A percentile compares a stretch with the other conserved stretches of the same genome.
These are phyloP conservation scores for Sylvia atricapilla DNA, from an alignment of 2,113 vertebrate genomes.

Conservation along the genomic window DNA sequence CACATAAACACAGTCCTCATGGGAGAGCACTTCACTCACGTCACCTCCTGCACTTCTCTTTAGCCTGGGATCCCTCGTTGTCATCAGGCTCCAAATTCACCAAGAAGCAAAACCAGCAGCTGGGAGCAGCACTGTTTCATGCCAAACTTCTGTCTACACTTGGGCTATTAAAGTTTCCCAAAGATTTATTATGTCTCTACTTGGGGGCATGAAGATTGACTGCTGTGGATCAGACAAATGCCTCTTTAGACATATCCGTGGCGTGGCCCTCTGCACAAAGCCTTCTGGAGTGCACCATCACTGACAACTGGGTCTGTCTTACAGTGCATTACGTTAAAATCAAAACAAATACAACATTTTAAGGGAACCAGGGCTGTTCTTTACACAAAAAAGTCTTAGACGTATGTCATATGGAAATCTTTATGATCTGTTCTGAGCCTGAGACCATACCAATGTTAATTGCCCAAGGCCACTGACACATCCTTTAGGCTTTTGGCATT, in stretches of 20 bases:
- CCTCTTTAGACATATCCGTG: neutral
- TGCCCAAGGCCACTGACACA: neutral
- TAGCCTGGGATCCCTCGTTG: neutral
- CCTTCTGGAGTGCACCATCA: neutral
- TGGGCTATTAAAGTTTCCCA: neutral
- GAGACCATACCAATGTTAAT: neutral
- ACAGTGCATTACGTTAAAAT: neutral
- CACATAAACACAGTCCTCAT: accelerated
- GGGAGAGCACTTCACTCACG: neutral
- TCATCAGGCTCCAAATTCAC: neutral
- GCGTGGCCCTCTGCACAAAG: neutral
- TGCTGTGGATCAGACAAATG: neutral
- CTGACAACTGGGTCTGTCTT: neutral
- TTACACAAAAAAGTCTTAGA: neutral
- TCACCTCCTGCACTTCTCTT: neutral
- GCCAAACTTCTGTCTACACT: neutral
- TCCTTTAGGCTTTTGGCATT: neutral
- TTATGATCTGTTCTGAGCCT: neutral
- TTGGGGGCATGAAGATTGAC: neutral
- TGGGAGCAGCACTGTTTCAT: neutral
- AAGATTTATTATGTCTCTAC: neutral
- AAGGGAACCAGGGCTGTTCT: neutral
- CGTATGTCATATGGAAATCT: neutral
- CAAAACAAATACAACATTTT: neutral
- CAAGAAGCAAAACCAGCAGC: neutral